These are phyloP conservation scores for Glaucopsyche alexis DNA, from an alignment of 2,888 invertebrate genomes.

Conservation along the genomic window DNA sequence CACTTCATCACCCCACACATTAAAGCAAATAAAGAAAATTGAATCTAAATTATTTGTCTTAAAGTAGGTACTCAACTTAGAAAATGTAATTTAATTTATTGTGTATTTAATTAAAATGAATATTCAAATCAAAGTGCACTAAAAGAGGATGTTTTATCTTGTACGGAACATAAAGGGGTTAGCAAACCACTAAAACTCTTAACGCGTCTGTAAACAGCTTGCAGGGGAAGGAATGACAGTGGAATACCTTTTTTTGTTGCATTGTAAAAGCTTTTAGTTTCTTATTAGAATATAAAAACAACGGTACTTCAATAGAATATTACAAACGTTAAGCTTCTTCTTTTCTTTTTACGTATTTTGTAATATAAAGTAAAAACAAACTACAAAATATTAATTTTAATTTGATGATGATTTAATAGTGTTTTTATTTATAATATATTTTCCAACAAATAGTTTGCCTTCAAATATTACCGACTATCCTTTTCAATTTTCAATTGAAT, in stretches of 20 bases:
- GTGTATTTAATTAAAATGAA: neutral
- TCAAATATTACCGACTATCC: neutral
- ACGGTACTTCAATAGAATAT: neutral
- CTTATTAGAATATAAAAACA: conserved; percentile 15
- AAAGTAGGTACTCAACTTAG: neutral
- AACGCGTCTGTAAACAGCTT: conserved; percentile 15
- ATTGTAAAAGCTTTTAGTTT: conserved; percentile 24
- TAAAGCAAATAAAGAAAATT: too few relatives aligned
- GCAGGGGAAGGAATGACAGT: conserved; percentile 15
- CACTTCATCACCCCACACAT: too few relatives aligned
- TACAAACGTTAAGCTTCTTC: neutral
- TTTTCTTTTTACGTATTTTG: neutral
- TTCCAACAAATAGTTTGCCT: neutral
- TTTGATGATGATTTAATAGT: too few relatives aligned
- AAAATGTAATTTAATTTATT: neutral
- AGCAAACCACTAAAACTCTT: conserved; percentile 17
- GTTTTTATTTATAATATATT: too few relatives aligned
- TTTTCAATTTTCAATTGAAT: neutral
- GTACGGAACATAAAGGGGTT: neutral
- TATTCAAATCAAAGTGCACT: neutral
- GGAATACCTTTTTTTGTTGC: conserved; percentile 1
- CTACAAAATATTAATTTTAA: too few relatives aligned
- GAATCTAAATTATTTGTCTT: too few relatives aligned
- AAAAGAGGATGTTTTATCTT: neutral
- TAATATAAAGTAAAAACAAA: neutral